Evolutionary conservation across 2,797 vertebrate species (phyloP).

Genomic region (Gymnodraco acuticeps): DNA sequence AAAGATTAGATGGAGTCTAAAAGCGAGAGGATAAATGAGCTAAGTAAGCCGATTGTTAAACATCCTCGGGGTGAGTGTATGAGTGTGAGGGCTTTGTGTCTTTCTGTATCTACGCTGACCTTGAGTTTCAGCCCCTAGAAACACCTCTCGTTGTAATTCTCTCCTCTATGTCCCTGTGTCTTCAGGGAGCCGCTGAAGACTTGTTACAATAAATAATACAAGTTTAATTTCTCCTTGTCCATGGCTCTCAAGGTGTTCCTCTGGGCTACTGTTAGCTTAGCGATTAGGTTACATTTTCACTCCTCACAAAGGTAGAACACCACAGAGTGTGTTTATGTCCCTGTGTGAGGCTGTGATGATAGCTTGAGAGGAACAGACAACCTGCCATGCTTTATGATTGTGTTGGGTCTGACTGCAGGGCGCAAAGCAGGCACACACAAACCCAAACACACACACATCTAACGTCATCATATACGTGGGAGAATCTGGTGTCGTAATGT

Average conservation of each 20-base stretch:
- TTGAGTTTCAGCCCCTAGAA: conserved; percentile 43
- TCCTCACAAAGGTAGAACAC: conserved; percentile 12
- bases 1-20: not conserved
- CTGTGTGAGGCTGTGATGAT: conserved; percentile 9
- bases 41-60: conserved; percentile 3
- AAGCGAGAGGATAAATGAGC: not conserved
- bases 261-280: conserved; percentile 25
- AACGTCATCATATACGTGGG: conserved; percentile 17
- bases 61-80: conserved; percentile 12
- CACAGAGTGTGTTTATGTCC: conserved; percentile 3
- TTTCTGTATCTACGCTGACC: conserved; percentile 31
- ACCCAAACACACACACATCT: conserved; percentile 13
- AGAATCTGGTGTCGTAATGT: conserved; percentile 22
- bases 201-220: conserved; percentile 25
- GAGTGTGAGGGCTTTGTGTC: conserved; percentile 30
- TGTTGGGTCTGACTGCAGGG: conserved; percentile 38
- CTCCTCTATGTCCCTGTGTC: conserved; percentile 16
- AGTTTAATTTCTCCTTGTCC: conserved; percentile 37
- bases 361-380: conserved; percentile 31
- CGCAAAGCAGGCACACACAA: not conserved
- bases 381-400: conserved; percentile 33
- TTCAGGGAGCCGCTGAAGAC: conserved; percentile 37
- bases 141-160: conserved; percentile 20
- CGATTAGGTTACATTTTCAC: conserved; percentile 13
- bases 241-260: conserved; percentile 10